Evolutionary conservation across 2,888 invertebrate species (phyloP), one percentile per base, ranked within the genome.

Genomic region (Ischnus inquisitorius): DNA sequence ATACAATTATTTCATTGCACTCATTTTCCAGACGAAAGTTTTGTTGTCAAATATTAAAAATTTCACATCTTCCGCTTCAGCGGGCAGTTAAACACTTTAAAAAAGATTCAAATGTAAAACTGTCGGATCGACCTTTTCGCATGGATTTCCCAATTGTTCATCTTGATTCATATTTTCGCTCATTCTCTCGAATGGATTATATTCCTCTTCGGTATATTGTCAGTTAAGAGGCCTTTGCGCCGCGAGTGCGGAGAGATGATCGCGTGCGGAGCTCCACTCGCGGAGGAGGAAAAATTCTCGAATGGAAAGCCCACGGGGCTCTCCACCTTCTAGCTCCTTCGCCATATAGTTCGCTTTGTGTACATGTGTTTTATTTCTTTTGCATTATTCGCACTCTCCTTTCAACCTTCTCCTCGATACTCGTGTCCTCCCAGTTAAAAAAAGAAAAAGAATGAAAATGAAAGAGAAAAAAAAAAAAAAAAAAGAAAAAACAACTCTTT

Each of bases 261-360:
- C 81, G 81, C 79, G 71, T 76, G 79, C 65, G 67, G 43, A 57
- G 16, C 46, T 62, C 14, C 34, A 25, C 16, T n/a, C 39, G 64
- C 39, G 22, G 57, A 65, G 48, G 39, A 77, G 46, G 62, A 57
- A 84, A 81, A 81, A 71, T 77, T 57, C 65, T 65, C 69, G 76
- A 62, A 51, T 64, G 64, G 78, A 81, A 79, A 81, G 81, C 84
- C 81, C 78, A 75, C 83, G 72, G 77, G 80, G 74, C 80, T 67
- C 54, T 64, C 72, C 51, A 77, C 72, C 71, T 67, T 48, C 83
- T 60, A n/a, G 10, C 60, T 25, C 34, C 43, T 48, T 74, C 57
- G 79, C 69, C 69, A 39, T 16, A 67, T 16, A 67, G 68, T 68
- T 74, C 77, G 77, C 72, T 78, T 64, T 64, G 57, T 74, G 54